These are phyloP conservation scores for Avahi laniger DNA, from an alignment of 2,797 vertebrate species.

Conservation along the genomic window DNA sequence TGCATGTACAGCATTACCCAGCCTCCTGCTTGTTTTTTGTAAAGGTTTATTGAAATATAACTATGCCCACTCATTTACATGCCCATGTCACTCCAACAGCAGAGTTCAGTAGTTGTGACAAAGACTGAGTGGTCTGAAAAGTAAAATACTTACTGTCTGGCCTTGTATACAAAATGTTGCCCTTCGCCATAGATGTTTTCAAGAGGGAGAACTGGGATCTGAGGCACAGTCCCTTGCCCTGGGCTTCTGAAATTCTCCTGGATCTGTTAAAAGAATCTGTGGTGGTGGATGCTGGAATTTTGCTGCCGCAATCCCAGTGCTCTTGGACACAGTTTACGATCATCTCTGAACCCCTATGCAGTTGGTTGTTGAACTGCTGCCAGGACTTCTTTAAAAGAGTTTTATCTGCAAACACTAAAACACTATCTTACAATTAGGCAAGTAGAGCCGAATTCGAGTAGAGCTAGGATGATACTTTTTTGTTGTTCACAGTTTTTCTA, in stretches of 20 bases:
- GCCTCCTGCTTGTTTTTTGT: background rate
- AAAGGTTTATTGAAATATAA: slow-evolving; percentile 12
- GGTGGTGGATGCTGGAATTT: background rate
- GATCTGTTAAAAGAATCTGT: background rate
- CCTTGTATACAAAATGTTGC: background rate
- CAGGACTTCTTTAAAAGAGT: background rate
- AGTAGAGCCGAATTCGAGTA: background rate
- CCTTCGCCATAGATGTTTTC: background rate
- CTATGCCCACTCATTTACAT: background rate
- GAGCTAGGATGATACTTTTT: background rate
- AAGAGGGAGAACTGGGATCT: background rate
- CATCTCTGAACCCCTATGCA: background rate
- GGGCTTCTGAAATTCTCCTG: background rate
- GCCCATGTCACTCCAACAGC: background rate
- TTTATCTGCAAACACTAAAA: background rate
- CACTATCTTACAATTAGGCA: background rate
- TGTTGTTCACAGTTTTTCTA: background rate
- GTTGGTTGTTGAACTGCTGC: background rate
- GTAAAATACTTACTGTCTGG: background rate
- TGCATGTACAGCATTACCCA: background rate
- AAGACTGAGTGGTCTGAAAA: background rate
- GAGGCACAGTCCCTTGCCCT: background rate
- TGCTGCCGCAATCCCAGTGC: background rate
- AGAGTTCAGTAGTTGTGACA: background rate
- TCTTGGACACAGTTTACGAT: background rate